Evolutionary conservation across 2,888 invertebrate species (phyloP).

Genomic region (Ceriagrion tenellum): DNA sequence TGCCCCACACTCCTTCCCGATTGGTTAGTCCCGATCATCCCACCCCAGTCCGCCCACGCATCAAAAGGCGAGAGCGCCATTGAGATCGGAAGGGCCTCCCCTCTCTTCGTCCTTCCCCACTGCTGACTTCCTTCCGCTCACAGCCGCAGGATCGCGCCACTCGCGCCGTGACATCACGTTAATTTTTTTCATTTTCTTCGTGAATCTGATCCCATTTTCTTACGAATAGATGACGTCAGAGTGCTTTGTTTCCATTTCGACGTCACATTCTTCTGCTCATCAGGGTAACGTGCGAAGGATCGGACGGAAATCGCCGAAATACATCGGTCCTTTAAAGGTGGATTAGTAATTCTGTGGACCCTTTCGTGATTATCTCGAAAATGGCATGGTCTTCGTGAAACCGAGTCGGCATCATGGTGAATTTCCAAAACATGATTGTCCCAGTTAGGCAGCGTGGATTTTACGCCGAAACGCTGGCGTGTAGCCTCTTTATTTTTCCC

Average conservation of each 20-base stretch:
- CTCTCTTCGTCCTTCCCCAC: not conserved
- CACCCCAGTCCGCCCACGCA: not conserved
- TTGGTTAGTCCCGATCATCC: not conserved
- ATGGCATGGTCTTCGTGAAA: not conserved
- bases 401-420: not conserved
- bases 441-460: not conserved
- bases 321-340: no score
- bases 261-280: no score
- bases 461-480: not conserved
- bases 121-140: not conserved
- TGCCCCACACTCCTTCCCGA: not conserved
- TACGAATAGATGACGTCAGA: not conserved
- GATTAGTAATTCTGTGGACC: no score
- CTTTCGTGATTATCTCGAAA: no score
- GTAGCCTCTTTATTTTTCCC: not conserved
- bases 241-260: not conserved
- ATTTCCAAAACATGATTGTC: not conserved
- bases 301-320: no score
- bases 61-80: not conserved
- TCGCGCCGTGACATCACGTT: not conserved
- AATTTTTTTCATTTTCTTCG: not conserved
- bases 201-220: not conserved
- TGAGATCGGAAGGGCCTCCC: not conserved
- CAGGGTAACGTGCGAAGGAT: no score
- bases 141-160: not conserved